Evolutionary conservation across 1,140 invertebrate species (phyloP).

Genomic region (Drosophila pruinosa): DNA sequence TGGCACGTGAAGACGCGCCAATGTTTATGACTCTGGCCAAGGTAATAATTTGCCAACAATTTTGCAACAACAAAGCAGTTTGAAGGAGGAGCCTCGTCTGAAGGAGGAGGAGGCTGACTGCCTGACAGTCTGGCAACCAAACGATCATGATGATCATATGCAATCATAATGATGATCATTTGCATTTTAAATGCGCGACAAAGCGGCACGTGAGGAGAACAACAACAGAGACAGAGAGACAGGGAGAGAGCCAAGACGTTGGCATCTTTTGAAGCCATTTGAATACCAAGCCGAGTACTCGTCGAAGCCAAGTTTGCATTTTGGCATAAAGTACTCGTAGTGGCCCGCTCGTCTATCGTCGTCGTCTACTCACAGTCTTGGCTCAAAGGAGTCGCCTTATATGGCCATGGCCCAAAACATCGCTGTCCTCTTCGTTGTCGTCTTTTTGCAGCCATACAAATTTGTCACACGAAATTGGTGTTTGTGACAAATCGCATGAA

Average conservation of each 20-base stretch:
- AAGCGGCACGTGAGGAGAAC: conserved; percentile 49
- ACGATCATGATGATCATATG: conserved; percentile 17
- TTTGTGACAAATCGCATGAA: conserved; percentile 74
- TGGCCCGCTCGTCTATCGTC: not conserved
- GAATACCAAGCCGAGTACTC: conserved; percentile 57
- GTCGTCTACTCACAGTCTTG: not conserved
- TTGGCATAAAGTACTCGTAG: conserved; percentile 68
- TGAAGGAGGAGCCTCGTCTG: not conserved
- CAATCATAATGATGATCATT: conserved; percentile 74
- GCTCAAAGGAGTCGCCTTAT: conserved; percentile 61
- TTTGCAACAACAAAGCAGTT: conserved; percentile 32
- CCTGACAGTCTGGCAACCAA: conserved; percentile 1
- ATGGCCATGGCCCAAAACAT: conserved; percentile 62
- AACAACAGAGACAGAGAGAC: not conserved
- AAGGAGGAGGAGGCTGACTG: conserved; percentile 42
- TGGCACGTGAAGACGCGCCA: conserved; percentile 77
- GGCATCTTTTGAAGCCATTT: conserved; percentile 56
- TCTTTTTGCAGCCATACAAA: conserved; percentile 60
- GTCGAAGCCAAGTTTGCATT: conserved; percentile 40
- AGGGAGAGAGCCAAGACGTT: conserved; percentile 3
- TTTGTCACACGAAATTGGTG: conserved; percentile 81
- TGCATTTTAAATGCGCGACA: conserved; percentile 81
- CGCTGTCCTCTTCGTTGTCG: not conserved
- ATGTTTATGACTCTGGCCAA: conserved; percentile 73
- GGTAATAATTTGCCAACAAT: conserved; percentile 79